These are phyloP conservation scores for Leucopternis melanops DNA, from an alignment of 2,113 vertebrate species.

Conservation along the genomic window DNA sequence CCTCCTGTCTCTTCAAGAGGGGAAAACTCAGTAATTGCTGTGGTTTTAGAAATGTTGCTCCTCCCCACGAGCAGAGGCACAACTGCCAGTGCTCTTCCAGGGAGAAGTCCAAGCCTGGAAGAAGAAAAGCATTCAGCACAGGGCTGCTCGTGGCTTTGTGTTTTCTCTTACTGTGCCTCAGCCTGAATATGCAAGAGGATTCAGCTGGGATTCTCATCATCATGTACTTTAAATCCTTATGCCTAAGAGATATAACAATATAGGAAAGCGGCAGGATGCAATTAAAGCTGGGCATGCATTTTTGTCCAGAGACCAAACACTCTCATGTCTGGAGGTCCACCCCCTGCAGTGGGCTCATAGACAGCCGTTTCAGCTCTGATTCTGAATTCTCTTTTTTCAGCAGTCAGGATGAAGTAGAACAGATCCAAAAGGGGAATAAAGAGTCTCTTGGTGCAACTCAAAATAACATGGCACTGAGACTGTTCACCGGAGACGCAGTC, in stretches of 20 bases:
- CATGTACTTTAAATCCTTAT: neutral
- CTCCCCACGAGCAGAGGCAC: rapidly evolving
- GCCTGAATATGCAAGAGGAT: neutral
- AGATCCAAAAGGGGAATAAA: neutral
- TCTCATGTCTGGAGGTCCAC: neutral
- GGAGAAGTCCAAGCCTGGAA: neutral
- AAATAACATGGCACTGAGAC: no score
- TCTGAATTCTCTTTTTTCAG: neutral
- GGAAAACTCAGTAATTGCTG: neutral
- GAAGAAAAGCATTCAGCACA: neutral
- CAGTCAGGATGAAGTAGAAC: neutral
- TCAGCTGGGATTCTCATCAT: neutral
- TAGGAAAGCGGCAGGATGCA: neutral
- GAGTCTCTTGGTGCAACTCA: neutral
- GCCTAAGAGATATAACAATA: neutral
- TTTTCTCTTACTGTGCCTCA: neutral
- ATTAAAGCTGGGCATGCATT: neutral
- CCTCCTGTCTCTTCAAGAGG: neutral
- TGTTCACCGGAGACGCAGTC: no score
- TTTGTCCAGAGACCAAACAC: neutral
- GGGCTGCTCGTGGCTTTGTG: neutral
- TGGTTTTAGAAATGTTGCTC: neutral
- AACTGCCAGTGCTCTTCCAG: neutral
- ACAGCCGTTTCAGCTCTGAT: neutral
- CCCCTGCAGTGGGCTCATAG: neutral